Percentiles rank a stretch among this genome's conserved stretches.
These are phyloP conservation scores for Lamprologus speciosus DNA, from an alignment of 2,113 vertebrate species.

Conservation along the genomic window DNA sequence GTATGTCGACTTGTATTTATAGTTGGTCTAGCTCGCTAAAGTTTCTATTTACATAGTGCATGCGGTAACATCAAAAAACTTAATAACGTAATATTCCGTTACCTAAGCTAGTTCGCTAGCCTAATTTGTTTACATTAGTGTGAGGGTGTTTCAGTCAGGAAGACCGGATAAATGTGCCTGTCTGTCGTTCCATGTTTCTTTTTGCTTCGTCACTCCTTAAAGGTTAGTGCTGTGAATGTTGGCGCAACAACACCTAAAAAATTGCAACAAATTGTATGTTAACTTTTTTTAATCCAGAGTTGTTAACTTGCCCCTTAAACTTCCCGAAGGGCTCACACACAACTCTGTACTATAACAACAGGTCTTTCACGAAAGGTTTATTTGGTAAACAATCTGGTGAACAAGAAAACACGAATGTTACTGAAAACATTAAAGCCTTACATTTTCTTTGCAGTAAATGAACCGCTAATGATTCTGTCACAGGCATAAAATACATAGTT, in stretches of 20 bases:
- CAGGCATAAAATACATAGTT: not conserved
- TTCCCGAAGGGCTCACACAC: fast-evolving
- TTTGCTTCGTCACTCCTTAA: not conserved
- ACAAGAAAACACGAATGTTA: not conserved
- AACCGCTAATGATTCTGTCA: not conserved
- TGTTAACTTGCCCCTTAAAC: not conserved
- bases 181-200: not conserved
- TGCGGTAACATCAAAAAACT: not conserved
- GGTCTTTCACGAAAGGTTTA: not conserved
- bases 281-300: not conserved
- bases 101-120: not conserved
- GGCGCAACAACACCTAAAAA: not conserved
- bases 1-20: not conserved
- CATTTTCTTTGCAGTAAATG: not conserved
- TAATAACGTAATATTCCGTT: not conserved
- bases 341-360: not conserved
- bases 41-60: not conserved
- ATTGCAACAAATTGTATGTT: not conserved
- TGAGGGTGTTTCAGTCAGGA: not conserved
- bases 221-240: not conserved
- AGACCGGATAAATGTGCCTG: not conserved
- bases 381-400: not conserved
- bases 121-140: conserved; percentile 18
- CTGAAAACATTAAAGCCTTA: not conserved
- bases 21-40: not conserved